Percentiles rank a stretch among this genome's conserved stretches.
These are phyloP conservation scores for Cyanoramphus novaezelandiae DNA, from an alignment of 2,113 vertebrate species.

Conservation along the genomic window DNA sequence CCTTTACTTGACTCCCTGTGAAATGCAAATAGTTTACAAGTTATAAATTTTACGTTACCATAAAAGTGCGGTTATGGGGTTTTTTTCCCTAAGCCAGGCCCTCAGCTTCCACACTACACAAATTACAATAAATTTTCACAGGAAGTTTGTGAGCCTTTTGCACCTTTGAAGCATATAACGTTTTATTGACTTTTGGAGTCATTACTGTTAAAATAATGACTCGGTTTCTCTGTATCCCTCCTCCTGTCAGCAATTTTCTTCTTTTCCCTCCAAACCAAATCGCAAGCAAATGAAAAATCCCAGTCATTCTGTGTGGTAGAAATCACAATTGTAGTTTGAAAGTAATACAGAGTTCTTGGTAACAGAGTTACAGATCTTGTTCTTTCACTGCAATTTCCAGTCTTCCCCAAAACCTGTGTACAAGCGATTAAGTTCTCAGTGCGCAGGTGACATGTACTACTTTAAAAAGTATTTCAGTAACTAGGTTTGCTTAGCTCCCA, in stretches of 20 bases:
- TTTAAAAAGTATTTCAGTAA: not conserved
- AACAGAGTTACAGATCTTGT: not conserved
- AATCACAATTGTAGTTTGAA: not conserved
- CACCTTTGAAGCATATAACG: fast-evolving
- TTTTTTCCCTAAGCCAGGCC: fast-evolving
- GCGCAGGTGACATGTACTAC: not conserved
- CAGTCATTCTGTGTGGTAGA: not conserved
- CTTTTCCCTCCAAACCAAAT: not conserved
- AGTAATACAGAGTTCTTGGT: not conserved
- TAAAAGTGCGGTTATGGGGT: not conserved
- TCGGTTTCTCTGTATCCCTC: not conserved
- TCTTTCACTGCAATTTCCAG: not conserved
- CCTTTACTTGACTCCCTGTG: not conserved
- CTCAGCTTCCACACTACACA: not conserved
- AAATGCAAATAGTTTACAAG: not conserved
- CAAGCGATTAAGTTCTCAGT: not conserved
- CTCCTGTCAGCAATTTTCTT: not conserved
- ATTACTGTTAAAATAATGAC: not conserved
- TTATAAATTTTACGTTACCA: not conserved
- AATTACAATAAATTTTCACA: not conserved
- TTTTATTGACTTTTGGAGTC: not conserved
- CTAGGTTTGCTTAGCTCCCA: not conserved
- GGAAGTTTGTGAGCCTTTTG: not conserved
- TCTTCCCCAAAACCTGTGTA: not conserved
- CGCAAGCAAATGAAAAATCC: not conserved